Evolutionary conservation across 2,888 invertebrate genomes (phyloP).

Genomic region (Antitype chi): DNA sequence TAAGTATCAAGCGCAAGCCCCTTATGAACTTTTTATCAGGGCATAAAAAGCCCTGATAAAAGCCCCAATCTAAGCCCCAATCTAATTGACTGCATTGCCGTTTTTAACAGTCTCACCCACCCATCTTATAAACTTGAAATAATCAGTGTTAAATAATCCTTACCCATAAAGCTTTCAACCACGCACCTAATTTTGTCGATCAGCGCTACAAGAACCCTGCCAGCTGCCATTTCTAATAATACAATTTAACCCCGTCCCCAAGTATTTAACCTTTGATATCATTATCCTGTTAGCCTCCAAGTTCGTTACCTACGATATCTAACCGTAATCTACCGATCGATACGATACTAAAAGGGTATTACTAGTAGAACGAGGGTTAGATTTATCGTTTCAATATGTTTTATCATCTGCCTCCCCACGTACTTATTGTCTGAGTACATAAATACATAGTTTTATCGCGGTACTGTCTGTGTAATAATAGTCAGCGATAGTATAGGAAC

Average conservation of each 20-base stretch:
- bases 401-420: conserved; percentile 61
- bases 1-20: background rate
- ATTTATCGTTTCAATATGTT: conserved; percentile 67
- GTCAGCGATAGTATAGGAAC: background rate
- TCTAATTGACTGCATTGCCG: background rate
- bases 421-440: conserved; percentile 51
- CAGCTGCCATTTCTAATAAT: conserved; percentile 40
- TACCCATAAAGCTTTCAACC: background rate
- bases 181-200: background rate
- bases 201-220: conserved; percentile 3
- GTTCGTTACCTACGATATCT: conserved; percentile 56
- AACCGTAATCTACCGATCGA: conserved; percentile 67
- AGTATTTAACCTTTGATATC: conserved; percentile 40
- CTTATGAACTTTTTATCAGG: background rate
- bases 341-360: conserved; percentile 58
- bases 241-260: conserved; percentile 34
- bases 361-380: conserved; percentile 64
- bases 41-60: too few relatives aligned
- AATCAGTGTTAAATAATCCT: background rate
- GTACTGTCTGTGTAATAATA: conserved; percentile 24
- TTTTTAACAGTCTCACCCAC: background rate
- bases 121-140: background rate
- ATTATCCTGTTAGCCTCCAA: conserved; percentile 35
- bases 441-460: conserved; percentile 47
- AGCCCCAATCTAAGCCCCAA: too few relatives aligned